Evolutionary conservation across 2,888 invertebrate species (phyloP).

Genomic region (Volucella bombylans): DNA sequence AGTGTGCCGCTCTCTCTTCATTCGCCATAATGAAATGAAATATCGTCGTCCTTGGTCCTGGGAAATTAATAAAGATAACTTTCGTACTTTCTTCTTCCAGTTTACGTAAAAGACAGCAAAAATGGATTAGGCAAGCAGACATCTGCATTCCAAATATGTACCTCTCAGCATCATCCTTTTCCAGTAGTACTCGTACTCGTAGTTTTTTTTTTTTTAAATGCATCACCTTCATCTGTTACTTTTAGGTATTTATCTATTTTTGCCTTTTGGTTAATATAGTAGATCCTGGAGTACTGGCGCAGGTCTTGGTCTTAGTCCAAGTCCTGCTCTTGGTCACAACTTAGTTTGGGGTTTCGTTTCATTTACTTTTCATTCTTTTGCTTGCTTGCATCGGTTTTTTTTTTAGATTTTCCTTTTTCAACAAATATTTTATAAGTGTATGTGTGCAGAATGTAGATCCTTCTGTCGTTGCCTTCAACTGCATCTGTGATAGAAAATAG

Average conservation of each 20-base stretch:
- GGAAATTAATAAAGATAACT: constrained; percentile 63
- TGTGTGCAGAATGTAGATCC: constrained; percentile 13
- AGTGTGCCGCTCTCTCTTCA: constrained; percentile 20
- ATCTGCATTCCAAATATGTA: constrained; percentile 50
- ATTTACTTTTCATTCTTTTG: constrained; percentile 47
- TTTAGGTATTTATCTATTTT: constrained; percentile 54
- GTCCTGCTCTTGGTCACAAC: constrained; percentile 11
- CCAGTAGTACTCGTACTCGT: constrained; percentile 25
- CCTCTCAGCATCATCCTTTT: not conserved
- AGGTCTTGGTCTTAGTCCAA: not conserved
- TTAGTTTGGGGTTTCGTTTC: constrained; percentile 49
- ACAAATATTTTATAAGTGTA: constrained; percentile 19
- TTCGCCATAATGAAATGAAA: constrained; percentile 28
- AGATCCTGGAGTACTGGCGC: too few relatives aligned
- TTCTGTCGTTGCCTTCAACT: constrained; percentile 49
- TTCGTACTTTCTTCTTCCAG: constrained; percentile 11
- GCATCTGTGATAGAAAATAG: constrained; percentile 61
- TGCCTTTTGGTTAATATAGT: constrained; percentile 13
- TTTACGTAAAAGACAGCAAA: constrained; percentile 17
- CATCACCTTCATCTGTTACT: constrained; percentile 34
- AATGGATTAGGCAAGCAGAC: constrained; percentile 26
- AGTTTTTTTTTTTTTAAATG: not conserved
- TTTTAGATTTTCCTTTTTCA: constrained; percentile 13
- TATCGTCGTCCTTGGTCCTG: constrained; percentile 37
- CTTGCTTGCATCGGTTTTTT: constrained; percentile 27